Percentiles rank a stretch among this genome's conserved stretches.
Conservation (phyloP, 2,113 vertebrate species). For the Pyxicephalus adspersus region DNA sequence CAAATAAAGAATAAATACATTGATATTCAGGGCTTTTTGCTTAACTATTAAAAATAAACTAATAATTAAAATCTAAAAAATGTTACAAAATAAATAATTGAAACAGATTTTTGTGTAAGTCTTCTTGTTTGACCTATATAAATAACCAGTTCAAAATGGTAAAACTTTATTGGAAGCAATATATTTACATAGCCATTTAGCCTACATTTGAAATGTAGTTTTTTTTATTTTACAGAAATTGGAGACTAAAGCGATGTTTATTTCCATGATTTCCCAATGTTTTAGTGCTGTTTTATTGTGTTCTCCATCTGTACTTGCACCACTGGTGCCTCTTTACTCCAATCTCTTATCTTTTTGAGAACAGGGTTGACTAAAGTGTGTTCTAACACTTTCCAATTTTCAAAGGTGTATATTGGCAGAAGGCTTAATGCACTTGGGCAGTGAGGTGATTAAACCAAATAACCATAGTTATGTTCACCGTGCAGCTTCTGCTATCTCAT, state of each 20-base stretch:
- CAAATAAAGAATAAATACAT: too few relatives aligned
- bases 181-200: not conserved
- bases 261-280: not conserved
- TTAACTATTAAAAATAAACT: too few relatives aligned
- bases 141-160: too few relatives aligned
- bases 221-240: not conserved
- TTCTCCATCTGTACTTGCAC: conserved; percentile 22
- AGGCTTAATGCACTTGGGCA: conserved; percentile 47
- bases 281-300: conserved; percentile 3
- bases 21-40: too few relatives aligned
- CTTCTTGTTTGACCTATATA: too few relatives aligned
- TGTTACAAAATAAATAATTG: too few relatives aligned
- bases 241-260: not conserved
- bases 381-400: conserved; percentile 47
- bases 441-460: conserved; percentile 55
- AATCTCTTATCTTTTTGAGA: conserved; percentile 38
- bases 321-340: not conserved
- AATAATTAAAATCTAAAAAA: too few relatives aligned
- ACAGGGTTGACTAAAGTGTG: conserved; percentile 44
- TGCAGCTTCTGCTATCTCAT: conserved; percentile 51
- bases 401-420: conserved; percentile 25
- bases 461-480: conserved; percentile 43
- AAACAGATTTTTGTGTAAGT: too few relatives aligned
- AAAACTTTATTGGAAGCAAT: not conserved
- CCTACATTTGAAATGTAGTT: not conserved